Evolutionary conservation across 2,888 invertebrate genomes (phyloP), one percentile per base, ranked within the genome.

Genomic region (Coelopa pilipes): DNA sequence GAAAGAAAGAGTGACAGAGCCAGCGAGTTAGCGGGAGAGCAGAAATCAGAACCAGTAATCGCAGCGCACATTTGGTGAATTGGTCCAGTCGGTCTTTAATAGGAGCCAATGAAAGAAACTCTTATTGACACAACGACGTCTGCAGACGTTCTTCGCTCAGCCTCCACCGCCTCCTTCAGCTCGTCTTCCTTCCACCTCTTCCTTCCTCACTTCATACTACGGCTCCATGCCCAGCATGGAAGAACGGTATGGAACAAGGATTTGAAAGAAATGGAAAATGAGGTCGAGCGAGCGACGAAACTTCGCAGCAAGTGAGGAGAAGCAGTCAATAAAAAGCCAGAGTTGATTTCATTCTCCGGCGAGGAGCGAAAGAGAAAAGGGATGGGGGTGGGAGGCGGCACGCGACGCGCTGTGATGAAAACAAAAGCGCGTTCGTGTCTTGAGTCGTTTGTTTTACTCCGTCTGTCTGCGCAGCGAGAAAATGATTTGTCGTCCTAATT

Each of bases 1-100:
- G 34, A 34, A 7, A 7, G 34, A 34, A 7, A 34, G 34, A 34
- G 7, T 4, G 34, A 34, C 2, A 34, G 34, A 34, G 34, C 2
- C 34, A 34, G 34, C 2, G 2, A 34, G 34, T 4, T 34, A 34
- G 34, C 2, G n/a, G n/a, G 34, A 34, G 34, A 34, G 34, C 2
- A 34, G 34, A 34, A 34, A 34, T 34, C 34, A 34, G 34, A 34
- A 34, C 34, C 34, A 34, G 34, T 34, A 34, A 34, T 34, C 34
- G 34, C 7, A 4, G 34, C 34, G 53, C 66, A 75, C 76, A 79
- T 82, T 82, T 80, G 82, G 83, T 78, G 80, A 82, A 82, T 82
- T 81, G 80, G 82, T 80, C 74, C 81, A 80, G 77, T 76, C 79
- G 76, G 76, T 76, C 80, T 81, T 76, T 79, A 82, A 82, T 82